Evolutionary conservation across 2,888 invertebrate genomes (phyloP).

Genomic region (Therioaphis trifolii): DNA sequence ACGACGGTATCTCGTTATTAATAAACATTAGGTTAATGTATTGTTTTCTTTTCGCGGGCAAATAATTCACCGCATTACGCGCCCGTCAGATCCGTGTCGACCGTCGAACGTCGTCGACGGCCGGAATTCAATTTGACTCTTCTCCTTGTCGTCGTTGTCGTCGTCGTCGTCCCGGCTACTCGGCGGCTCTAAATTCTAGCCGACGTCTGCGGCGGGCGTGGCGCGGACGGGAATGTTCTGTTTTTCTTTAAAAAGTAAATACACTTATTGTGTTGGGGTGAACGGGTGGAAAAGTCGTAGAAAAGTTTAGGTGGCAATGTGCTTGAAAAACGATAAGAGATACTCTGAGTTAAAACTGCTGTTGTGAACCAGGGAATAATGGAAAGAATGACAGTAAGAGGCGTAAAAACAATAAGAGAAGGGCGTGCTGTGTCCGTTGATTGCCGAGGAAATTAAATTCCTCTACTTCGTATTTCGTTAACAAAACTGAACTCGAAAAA

Average conservation of each 20-base stretch:
- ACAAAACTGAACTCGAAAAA: constrained; percentile 38
- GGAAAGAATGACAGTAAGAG: constrained; percentile 27
- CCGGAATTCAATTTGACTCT: neutral
- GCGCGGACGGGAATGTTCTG: neutral
- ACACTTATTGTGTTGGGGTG: constrained; percentile 19
- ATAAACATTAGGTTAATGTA: no score
- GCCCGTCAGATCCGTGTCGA: no score
- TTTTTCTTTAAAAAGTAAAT: constrained; percentile 51
- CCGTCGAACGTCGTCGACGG: neutral
- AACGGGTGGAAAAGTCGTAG: neutral
- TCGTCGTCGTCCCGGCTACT: no score
- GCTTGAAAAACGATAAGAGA: constrained; percentile 53
- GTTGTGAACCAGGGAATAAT: constrained; percentile 24
- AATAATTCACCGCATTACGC: no score
- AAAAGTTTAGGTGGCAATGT: constrained; percentile 31
- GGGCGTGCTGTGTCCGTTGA: constrained; percentile 32
- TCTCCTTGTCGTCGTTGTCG: neutral
- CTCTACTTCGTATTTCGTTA: constrained; percentile 35
- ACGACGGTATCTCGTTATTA: no score
- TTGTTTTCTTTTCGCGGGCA: no score
- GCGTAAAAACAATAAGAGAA: constrained; percentile 51
- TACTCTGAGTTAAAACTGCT: constrained; percentile 19
- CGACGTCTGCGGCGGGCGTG: neutral
- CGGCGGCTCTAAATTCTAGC: neutral
- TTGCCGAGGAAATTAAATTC: constrained; percentile 57